These are phyloP conservation scores for Amphipoea oculea DNA, from an alignment of 2,888 invertebrate genomes.

Conservation along the genomic window DNA sequence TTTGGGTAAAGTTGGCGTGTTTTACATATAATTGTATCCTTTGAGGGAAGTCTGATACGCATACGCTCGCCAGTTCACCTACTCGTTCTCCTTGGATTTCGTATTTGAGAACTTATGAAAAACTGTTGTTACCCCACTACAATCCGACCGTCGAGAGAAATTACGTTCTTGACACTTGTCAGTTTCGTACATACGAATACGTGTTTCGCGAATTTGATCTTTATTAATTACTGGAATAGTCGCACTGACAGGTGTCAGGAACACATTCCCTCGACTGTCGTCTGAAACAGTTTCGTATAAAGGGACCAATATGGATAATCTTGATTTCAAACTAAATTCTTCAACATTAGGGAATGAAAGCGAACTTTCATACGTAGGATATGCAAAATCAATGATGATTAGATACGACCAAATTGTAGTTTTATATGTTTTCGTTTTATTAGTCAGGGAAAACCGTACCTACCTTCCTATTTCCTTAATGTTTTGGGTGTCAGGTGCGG, in stretches of 20 bases:
- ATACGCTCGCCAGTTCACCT: slow-evolving; percentile 31
- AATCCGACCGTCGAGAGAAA: not conserved
- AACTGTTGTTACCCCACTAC: not conserved
- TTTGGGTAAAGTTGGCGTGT: slow-evolving; percentile 58
- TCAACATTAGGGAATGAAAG: not conserved
- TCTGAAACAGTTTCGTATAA: not conserved
- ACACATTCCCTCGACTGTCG: not conserved
- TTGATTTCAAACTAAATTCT: not conserved
- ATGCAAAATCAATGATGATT: not conserved
- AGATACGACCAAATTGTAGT: not conserved
- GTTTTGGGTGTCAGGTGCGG: not conserved
- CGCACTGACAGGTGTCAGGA: not conserved
- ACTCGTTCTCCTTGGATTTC: slow-evolving; percentile 4
- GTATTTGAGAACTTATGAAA: slow-evolving; percentile 31
- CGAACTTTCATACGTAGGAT: not conserved
- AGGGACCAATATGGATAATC: not conserved
- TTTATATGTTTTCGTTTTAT: slow-evolving; percentile 6
- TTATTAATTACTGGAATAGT: not conserved
- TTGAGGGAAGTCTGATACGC: slow-evolving; percentile 31
- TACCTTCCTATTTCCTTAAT: not conserved
- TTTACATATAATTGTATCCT: slow-evolving; percentile 59
- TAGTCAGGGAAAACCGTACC: not conserved
- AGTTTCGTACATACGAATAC: not conserved
- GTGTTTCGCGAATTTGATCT: not conserved
- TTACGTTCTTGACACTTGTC: not conserved